Conservation (phyloP, 2,797 vertebrate genomes). For the Myotis planiceps region DNA sequence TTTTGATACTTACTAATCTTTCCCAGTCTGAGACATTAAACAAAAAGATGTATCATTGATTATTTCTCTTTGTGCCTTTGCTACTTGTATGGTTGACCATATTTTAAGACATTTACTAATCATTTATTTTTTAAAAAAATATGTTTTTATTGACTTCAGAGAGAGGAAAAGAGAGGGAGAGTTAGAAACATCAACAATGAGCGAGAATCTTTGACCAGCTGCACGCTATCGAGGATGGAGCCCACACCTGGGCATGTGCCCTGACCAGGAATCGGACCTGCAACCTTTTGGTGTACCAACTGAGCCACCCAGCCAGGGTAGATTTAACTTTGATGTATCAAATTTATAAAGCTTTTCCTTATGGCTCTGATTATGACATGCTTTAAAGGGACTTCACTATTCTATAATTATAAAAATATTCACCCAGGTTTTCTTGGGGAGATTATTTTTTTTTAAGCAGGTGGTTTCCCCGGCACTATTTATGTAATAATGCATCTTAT, state of each 20-base stretch:
- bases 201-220: no score
- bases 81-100: background rate
- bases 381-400: background rate
- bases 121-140: background rate
- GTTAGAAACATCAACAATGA: no score
- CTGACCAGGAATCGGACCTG: no score
- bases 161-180: no score
- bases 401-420: background rate
- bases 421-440: background rate
- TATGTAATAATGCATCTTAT: background rate
- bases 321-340: conserved; percentile 24
- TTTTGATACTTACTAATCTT: background rate
- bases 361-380: background rate
- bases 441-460: background rate
- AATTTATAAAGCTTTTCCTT: background rate
- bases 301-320: background rate
- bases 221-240: no score
- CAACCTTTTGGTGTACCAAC: background rate
- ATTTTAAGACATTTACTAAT: conserved; percentile 25
- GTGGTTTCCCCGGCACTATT: background rate
- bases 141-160: no score
- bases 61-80: conserved; percentile 17
- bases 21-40: background rate
- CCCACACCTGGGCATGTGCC: no score
- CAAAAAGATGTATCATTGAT: background rate